Percentiles rank a stretch among this genome's conserved stretches.
Conservation (phyloP, 2,797 vertebrate genomes). For the Chelonia mydas region DNA sequence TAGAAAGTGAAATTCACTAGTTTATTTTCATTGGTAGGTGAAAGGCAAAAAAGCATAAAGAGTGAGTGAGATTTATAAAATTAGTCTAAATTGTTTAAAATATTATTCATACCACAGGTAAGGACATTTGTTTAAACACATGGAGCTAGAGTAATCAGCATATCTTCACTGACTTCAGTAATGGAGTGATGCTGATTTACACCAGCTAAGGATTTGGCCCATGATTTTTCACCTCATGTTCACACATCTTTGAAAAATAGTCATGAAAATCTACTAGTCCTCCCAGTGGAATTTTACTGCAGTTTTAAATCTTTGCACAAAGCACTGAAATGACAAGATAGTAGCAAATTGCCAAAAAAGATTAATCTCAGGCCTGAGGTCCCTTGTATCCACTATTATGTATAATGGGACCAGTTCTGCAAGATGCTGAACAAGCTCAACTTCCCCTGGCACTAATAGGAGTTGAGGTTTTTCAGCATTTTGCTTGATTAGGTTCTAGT, state of each 20-base stretch:
- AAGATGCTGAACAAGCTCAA: slow-evolving; percentile 12
- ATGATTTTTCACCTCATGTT: neutral
- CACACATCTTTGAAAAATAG: neutral
- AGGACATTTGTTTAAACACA: neutral
- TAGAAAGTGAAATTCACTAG: neutral
- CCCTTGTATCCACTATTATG: neutral
- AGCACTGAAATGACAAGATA: neutral
- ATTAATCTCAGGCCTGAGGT: slow-evolving; percentile 47
- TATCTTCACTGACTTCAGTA: neutral
- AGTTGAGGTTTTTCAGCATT: slow-evolving; percentile 26
- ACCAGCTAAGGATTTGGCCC: neutral
- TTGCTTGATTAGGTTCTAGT: slow-evolving; percentile 9
- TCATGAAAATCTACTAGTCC: neutral
- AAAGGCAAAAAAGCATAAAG: neutral
- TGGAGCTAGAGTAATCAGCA: neutral
- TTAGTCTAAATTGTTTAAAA: neutral
- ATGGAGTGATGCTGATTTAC: neutral
- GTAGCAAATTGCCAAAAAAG: neutral
- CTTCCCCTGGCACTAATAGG: neutral
- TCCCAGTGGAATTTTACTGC: neutral
- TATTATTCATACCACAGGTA: neutral
- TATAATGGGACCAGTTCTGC: neutral
- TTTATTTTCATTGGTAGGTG: neutral
- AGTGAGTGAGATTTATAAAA: neutral
- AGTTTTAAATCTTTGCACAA: slow-evolving; percentile 37